phyloP scores from a whole-genome alignment of 2,797 vertebrate species.

The Coregonus suidteri region DNA sequence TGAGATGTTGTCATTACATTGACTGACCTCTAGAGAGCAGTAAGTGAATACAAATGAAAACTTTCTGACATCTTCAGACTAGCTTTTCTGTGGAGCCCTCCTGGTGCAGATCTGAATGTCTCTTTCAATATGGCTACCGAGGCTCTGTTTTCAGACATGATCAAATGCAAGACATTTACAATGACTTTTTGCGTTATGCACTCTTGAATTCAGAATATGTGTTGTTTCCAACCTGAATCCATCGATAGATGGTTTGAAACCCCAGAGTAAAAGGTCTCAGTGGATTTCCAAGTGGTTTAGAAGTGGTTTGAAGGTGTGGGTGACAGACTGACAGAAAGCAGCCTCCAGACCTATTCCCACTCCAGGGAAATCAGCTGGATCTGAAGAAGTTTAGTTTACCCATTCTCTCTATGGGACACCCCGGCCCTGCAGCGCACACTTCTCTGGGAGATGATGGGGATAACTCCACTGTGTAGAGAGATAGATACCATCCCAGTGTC shows the following conservation, averaged over 20 bases:
- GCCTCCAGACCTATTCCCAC: slow-evolving; percentile 13
- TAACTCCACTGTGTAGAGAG: too few species aligned
- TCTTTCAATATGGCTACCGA: background rate
- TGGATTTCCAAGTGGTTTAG: background rate
- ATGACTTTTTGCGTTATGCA: background rate
- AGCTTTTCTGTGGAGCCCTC: background rate
- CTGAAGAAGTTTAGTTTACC: background rate
- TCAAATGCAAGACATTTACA: background rate
- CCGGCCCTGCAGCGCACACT: slow-evolving; percentile 5
- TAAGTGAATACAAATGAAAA: slow-evolving; percentile 18
- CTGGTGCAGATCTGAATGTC: background rate
- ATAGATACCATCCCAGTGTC: too few species aligned
- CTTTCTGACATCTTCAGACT: background rate
- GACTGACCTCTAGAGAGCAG: slow-evolving; percentile 58
- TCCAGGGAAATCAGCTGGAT: slow-evolving; percentile 31
- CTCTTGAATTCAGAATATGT: background rate
- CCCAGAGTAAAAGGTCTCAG: background rate
- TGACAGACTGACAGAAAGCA: background rate
- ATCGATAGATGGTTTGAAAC: background rate
- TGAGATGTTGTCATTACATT: background rate
- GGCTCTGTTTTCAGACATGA: background rate
- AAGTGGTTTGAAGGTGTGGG: background rate
- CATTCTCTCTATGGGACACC: background rate
- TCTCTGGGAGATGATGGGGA: background rate
- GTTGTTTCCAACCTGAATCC: background rate